Evolutionary conservation across 2,797 vertebrate genomes (phyloP).

Genomic region (Eulemur coronatus): DNA sequence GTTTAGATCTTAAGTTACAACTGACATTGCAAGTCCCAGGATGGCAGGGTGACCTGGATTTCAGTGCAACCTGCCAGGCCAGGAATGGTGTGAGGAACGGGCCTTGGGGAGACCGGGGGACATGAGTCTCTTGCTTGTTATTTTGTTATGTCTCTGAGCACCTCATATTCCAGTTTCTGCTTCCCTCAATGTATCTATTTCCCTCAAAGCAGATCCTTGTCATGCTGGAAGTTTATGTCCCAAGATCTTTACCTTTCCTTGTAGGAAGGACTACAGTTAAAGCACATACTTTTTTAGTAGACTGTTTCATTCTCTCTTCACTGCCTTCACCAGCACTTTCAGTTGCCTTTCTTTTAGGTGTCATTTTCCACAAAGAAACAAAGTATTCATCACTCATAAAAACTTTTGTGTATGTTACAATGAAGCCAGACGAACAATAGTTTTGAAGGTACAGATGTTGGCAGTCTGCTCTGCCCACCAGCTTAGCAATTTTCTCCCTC

Average conservation of each 20-base stretch:
- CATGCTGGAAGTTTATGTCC: not conserved
- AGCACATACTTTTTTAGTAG: not conserved
- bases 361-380: not conserved
- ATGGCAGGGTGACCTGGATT: not conserved
- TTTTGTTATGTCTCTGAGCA: not conserved
- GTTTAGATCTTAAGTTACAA: not conserved
- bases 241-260: not conserved
- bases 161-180: not conserved
- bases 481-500: not conserved
- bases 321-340: not conserved
- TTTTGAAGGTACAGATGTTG: not conserved
- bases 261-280: not conserved
- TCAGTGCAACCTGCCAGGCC: accelerated
- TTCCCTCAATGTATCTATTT: not conserved
- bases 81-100: not conserved
- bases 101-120: not conserved
- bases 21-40: not conserved
- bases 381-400: not conserved
- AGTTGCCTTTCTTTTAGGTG: not conserved
- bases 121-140: not conserved
- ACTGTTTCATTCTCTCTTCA: not conserved
- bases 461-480: not conserved
- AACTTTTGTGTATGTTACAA: not conserved
- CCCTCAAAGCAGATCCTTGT: not conserved
- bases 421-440: not conserved